These are phyloP conservation scores for Sapajus apella DNA, from an alignment of 2,113 vertebrate species.

Conservation along the genomic window DNA sequence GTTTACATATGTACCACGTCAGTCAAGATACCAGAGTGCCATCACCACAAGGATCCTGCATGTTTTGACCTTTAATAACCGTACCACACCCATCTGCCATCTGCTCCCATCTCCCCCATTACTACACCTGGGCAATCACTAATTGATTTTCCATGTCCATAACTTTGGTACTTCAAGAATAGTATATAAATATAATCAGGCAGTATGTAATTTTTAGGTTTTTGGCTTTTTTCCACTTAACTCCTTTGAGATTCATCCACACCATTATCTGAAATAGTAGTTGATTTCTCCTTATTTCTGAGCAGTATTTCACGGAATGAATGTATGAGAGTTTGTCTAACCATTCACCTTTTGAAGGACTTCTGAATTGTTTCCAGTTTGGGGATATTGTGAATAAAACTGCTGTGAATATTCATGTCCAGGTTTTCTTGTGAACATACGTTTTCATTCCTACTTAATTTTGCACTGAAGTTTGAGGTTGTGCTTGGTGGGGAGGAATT, in stretches of 20 bases:
- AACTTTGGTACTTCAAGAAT: background rate
- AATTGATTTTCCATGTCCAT: background rate
- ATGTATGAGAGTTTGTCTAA: background rate
- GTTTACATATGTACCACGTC: rapidly evolving
- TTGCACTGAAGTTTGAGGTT: background rate
- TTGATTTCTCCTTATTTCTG: background rate
- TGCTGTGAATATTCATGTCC: background rate
- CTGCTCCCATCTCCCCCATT: background rate
- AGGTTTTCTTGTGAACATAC: background rate
- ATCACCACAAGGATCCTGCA: rapidly evolving
- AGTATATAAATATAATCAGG: rapidly evolving
- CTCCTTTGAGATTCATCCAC: background rate
- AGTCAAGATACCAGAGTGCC: too few relatives aligned
- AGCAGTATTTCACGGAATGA: background rate
- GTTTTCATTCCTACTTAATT: background rate
- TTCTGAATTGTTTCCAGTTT: background rate
- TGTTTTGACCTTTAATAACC: rapidly evolving
- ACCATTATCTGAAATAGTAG: background rate
- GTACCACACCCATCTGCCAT: rapidly evolving
- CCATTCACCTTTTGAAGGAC: background rate
- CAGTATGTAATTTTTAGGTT: rapidly evolving
- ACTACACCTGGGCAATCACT: background rate
- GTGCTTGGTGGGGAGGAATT: background rate
- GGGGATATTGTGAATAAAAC: background rate
- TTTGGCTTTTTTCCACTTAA: background rate